Base-by-base conservation (phyloP, 2,888 invertebrate species). In the Macropis europaea region DNA sequence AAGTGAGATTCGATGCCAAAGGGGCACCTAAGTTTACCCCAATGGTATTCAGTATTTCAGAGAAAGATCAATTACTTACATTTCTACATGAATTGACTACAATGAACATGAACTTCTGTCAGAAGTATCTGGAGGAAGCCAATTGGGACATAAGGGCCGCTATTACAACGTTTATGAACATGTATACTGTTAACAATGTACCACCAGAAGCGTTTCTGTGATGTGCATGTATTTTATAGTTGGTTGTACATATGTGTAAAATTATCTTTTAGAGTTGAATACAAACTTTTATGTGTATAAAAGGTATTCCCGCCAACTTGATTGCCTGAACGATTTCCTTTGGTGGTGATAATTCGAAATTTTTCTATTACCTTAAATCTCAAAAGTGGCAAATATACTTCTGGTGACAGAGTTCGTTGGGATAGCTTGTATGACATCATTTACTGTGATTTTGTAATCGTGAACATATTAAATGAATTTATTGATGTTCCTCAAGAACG, bases 61-160 rank as follows among this genome's bases (percentile, higher is more conserved):
- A 90, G 56, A 89, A 85, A 53, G 80, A 87, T 42, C 87, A 90
- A 47, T 53, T 90, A 2, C 53, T 89, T 11, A 73, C 68, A 59
- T 86, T 88, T 74, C 52, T 89, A 13, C 76, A 82, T 11, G 88
- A 87, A 53, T 62, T 89, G 1, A 87, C 88, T 2, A 86, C 85
- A 5, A 89, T 90, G 89, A 89, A 89, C 61, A 56, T 63, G 28
- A 66, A 70, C 13, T 88, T 66, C 76, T 86, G 84, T 45, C 74
- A 75, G 4, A 76, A 82, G 30, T 87, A 78, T 77, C 81, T 90
- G 26, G 82, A 85, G 6, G 73, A 83, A 9, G 75, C 83, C 1
- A 73, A 82, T 7, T 90, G 90, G 89, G 82, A 90, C 52, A 83
- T 89, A 53, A 84, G 89, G 59, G 73, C 57, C 6, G 88, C 90